A percentile compares a stretch with the other conserved stretches of the same genome.
phyloP scores from a whole-genome alignment of 2,888 invertebrate species.

The Allacma fusca region DNA sequence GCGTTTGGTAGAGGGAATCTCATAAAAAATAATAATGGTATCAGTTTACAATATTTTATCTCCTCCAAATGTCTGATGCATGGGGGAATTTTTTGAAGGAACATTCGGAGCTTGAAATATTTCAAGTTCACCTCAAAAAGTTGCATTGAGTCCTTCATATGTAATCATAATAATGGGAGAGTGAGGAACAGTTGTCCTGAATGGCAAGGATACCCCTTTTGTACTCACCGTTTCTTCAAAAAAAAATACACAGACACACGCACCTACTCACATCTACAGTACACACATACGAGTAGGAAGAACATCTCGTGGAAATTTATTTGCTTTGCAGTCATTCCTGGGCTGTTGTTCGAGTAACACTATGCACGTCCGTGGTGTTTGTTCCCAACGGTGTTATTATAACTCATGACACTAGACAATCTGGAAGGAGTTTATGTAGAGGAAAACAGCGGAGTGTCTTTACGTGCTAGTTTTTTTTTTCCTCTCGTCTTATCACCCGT shows the following conservation, averaged over 20 bases:
- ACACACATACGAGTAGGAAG: background rate
- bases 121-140: conserved; percentile 10
- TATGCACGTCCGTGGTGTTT: background rate
- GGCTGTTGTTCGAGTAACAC: background rate
- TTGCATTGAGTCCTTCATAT: background rate
- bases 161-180: conserved; percentile 12
- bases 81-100: background rate
- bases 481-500: conserved; percentile 20
- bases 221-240: conserved; percentile 7
- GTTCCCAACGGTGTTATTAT: background rate
- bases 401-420: background rate
- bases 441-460: background rate
- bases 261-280: background rate
- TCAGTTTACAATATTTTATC: conserved; percentile 26
- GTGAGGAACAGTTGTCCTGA: conserved; percentile 11
- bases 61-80: background rate
- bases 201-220: background rate
- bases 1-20: background rate
- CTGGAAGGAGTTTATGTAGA: background rate
- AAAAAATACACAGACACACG: background rate
- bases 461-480: background rate
- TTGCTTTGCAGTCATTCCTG: conserved; percentile 6
- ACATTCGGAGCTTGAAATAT: background rate
- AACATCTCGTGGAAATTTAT: conserved; percentile 3
- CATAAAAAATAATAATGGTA: conserved; percentile 17